Base-by-base conservation (phyloP, 2,888 invertebrate species). In the Dynastes maya region DNA sequence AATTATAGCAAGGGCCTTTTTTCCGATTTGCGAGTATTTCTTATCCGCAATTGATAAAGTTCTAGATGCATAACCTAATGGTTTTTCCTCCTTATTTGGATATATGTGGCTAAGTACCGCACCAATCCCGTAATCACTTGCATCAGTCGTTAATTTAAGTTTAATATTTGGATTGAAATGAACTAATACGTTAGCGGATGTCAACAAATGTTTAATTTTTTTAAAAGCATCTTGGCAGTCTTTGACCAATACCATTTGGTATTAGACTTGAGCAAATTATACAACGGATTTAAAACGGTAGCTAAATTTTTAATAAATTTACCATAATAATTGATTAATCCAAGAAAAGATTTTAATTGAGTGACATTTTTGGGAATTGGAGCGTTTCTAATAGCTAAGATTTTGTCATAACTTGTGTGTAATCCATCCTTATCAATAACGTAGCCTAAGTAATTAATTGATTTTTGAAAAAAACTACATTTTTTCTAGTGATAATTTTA, bases 1-100 rank as follows among this genome's bases (percentile, higher is more conserved):
- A 55, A 72, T 80, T 55, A 80, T 74, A 40, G 72, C 55, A 29
- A 76, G 61, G 8, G 49, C 78, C 71, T 79, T 76, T 40, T 75
- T 77, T 61, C 79, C 80, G 11, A 80, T 75, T 45, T 79, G 79
- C 8, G 63, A 75, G 74, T 75, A 80, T 11, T 55, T 67, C 55
- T 72, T 67, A 63, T 76, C 75, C 3, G 29, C 70, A 11, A 16
- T 63, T 29, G 4, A 55, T 40, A 79, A 49, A 1, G 61, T 79
- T 63, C 68, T 72, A 16, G 77, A 77, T 22, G 80, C 78, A 51
- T 37, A 80, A n/a, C 74, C 75, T 37, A 80, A 67, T 5, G 49
- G 67, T 27, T 70, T 70, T 37, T 77, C 77, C 11, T 16, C n/a
- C 45, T 55, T 37, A 70, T 51, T 32, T 16, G 49, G 29, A 53